Base-by-base conservation (phyloP, 2,888 invertebrate genomes). In the Siphlonurus alternatus region DNA sequence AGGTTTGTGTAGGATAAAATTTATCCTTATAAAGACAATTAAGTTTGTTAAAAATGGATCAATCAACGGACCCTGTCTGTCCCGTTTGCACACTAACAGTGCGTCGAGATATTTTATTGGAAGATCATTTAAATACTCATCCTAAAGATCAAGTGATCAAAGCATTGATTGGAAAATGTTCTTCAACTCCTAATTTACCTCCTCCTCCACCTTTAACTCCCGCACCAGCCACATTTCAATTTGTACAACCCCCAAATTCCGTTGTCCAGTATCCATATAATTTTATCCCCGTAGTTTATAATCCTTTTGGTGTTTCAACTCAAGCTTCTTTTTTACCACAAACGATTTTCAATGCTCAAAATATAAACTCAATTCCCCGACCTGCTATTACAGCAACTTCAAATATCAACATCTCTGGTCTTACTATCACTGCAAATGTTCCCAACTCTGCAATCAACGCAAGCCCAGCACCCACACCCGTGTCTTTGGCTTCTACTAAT, bases 91-190 rank as follows among this genome's bases (percentile, higher is more conserved):
- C 90, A 53, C 78, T 91, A 67, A 91, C 84, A 75, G 79, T 92
- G 69, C 83, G 89, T 70, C 87, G 87, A 77, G 91, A 90, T 65
- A 91, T 91, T 78, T 83, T 86, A 66, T 77, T 91, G 70, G 87
- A 88, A 73, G 83, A 83, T 68, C 91, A 91, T 74, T 79, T 92
- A 74, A 86, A 88, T 73, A 90, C 89, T 24, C 91, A 91, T 78
- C 90, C 91, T 56, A 91, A 91, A 75, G 90, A 90, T 71, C 89
- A 89, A 76, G 89, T 92, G 62, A 91, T 91, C 70, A 88, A 86
- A 74, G 91, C 91, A 23, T 78, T 92, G 67, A 65, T 68, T 38
- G 38, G 38, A 38, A 38, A 38, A 38, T 38, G 38, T 38, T 10
- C 5, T 15, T 10, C 38, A 10, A 10, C 38, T 10, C 38, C 5